Evolutionary conservation across 2,113 vertebrate species (phyloP).

Genomic region (Illadopsis cleaveri): DNA sequence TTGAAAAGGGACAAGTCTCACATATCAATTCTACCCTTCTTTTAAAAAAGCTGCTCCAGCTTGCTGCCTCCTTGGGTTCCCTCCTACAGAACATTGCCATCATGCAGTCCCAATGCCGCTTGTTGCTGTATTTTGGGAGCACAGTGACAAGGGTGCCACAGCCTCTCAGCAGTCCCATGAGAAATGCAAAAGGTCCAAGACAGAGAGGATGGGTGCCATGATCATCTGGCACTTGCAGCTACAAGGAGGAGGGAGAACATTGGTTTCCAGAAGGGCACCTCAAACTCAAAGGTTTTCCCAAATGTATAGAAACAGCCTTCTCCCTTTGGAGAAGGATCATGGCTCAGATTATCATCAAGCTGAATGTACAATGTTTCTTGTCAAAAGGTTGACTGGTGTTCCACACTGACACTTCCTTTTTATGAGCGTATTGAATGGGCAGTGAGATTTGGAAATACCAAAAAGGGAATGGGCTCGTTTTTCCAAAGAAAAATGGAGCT

Average conservation of each 20-base stretch:
- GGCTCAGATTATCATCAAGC: not conserved
- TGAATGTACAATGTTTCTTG: not conserved
- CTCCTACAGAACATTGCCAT: not conserved
- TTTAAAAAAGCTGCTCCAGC: not conserved
- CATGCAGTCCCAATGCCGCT: fast-evolving
- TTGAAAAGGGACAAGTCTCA: not conserved
- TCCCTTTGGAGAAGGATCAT: not conserved
- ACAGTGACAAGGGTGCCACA: not conserved
- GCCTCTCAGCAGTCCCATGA: not conserved
- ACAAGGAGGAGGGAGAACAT: not conserved
- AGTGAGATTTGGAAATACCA: not conserved
- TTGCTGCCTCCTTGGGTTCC: not conserved
- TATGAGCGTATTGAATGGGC: not conserved
- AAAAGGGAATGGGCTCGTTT: not conserved
- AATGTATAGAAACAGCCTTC: not conserved
- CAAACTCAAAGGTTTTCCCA: not conserved
- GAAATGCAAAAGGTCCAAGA: not conserved
- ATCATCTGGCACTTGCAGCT: not conserved
- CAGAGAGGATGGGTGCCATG: not conserved
- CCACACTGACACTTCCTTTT: not conserved
- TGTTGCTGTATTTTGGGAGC: not conserved
- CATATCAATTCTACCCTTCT: not conserved
- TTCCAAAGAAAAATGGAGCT: not conserved
- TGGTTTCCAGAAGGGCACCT: not conserved
- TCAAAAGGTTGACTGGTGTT: not conserved